phyloP scores from a whole-genome alignment of 2,113 vertebrate genomes.

The Scomber scombrus region DNA sequence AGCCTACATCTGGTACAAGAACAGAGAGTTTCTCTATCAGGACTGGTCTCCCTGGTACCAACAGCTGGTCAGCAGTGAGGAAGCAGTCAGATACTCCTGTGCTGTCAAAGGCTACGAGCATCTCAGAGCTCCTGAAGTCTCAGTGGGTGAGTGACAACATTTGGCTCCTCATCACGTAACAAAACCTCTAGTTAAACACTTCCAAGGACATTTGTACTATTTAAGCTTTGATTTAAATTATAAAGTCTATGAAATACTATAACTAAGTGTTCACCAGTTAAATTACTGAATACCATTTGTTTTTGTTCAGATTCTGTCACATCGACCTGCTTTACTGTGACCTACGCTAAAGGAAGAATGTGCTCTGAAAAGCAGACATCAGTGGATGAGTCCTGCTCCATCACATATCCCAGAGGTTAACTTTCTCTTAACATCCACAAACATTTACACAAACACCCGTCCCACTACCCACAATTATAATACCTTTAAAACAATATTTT shows the following conservation, averaged over 20 bases:
- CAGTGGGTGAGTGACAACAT: conserved; percentile 38
- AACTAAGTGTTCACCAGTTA: no score
- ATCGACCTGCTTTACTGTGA: conserved; percentile 36
- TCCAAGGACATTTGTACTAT: no score
- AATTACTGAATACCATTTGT: neutral
- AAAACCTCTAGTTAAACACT: neutral
- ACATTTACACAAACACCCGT: no score
- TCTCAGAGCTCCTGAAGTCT: conserved; percentile 29
- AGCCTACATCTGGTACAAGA: conserved; percentile 55
- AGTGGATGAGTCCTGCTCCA: no score
- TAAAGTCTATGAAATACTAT: neutral
- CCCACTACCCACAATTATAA: no score
- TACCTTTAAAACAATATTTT: no score
- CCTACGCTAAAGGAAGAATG: conserved; percentile 30
- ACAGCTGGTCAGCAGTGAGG: conserved; percentile 49
- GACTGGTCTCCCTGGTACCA: conserved; percentile 60
- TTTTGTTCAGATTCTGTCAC: conserved; percentile 23
- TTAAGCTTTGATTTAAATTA: neutral
- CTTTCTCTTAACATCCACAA: no score
- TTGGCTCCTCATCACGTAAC: no score
- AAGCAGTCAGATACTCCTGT: conserved; percentile 54
- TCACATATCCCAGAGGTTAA: no score
- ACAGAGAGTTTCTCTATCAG: conserved; percentile 53
- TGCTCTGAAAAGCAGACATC: neutral
- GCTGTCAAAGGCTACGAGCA: conserved; percentile 38